Conservation (phyloP, 2,797 vertebrate species). For the Gorsachius magnificus region DNA sequence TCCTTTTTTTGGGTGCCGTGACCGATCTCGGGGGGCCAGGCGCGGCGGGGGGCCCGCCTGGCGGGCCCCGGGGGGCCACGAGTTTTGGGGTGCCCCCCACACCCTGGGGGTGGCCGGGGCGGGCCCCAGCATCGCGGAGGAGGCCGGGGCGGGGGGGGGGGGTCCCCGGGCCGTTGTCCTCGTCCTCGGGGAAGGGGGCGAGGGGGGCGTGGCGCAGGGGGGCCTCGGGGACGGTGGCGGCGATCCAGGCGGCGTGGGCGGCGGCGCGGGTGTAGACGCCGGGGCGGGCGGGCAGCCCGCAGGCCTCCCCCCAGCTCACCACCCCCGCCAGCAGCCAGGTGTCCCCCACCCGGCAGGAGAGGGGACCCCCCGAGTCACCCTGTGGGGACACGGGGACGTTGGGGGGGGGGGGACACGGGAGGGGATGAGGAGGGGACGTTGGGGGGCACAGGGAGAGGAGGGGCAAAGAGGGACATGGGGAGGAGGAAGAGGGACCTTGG, state of each 20-base stretch:
- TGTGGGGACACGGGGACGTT: neutral
- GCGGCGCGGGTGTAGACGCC: neutral
- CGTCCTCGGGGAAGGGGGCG: neutral
- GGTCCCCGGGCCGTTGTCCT: neutral
- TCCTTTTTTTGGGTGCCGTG: no score
- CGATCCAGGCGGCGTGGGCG: neutral
- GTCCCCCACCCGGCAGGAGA: neutral
- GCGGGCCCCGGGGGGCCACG: no score
- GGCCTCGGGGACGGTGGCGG: neutral
- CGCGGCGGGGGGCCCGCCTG: no score
- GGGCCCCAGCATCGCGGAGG: no score
- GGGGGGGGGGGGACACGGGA: neutral
- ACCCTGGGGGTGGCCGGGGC: no score
- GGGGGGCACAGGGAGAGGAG: no score
- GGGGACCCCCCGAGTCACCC: neutral
- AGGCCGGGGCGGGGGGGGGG: neutral
- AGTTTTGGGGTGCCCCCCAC: neutral
- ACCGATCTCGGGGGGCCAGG: no score
- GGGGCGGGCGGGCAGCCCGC: neutral
- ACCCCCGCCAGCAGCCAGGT: neutral
- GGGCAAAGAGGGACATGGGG: no score
- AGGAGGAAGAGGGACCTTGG: neutral
- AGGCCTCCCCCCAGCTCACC: neutral
- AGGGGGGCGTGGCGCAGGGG: neutral
- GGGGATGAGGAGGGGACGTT: no score